Percentiles rank a stretch among this genome's conserved stretches.
These are phyloP conservation scores for Tetranychus cinnabarinus DNA, from an alignment of 1,140 invertebrate genomes.

Conservation along the genomic window DNA sequence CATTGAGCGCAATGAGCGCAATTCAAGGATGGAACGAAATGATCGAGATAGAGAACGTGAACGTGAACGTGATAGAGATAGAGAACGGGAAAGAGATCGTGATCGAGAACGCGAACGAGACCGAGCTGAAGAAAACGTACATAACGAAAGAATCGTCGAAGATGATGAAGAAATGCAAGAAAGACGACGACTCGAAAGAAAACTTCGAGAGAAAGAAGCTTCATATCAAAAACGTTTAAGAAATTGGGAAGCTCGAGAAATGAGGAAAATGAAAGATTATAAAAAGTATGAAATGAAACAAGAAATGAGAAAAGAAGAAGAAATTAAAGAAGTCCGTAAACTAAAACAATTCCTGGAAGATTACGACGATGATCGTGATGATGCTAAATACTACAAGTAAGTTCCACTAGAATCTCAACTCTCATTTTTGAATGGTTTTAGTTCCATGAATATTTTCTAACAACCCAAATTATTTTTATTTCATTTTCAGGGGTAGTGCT, in stretches of 20 bases:
- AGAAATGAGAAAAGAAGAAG: constrained; percentile 50
- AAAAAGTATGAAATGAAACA: constrained; percentile 70
- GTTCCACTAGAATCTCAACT: neutral
- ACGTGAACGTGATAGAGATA: constrained; percentile 10
- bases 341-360: constrained; percentile 94
- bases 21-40: neutral
- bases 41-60: constrained; percentile 12
- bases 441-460: too few relatives aligned
- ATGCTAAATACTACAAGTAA: constrained; percentile 37
- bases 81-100: constrained; percentile 8
- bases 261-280: constrained; percentile 73
- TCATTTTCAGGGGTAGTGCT: constrained; percentile 44
- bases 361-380: constrained; percentile 92
- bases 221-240: constrained; percentile 58
- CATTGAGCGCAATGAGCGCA: neutral
- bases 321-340: constrained; percentile 65
- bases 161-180: constrained; percentile 75
- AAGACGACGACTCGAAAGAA: constrained; percentile 63
- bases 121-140: constrained; percentile 15
- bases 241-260: constrained; percentile 78
- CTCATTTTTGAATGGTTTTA: neutral
- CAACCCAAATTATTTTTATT: neutral
- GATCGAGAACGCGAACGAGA: constrained; percentile 6
- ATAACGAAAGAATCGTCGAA: constrained; percentile 40
- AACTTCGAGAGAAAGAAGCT: constrained; percentile 72